These are phyloP conservation scores for Opisthograptis luteolata DNA, from an alignment of 2,888 invertebrate genomes.

Conservation along the genomic window DNA sequence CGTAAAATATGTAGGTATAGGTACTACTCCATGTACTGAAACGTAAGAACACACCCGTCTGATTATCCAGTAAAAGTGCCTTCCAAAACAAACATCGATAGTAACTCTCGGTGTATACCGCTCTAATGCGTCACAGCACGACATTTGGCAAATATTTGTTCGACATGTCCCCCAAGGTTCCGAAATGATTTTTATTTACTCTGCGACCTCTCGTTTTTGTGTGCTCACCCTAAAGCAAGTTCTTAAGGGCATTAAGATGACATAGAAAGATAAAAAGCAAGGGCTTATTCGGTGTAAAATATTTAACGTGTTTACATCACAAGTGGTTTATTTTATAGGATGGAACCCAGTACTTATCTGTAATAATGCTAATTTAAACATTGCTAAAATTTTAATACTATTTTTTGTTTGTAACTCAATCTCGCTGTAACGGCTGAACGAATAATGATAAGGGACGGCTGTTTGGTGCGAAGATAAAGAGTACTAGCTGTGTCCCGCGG, in stretches of 20 bases:
- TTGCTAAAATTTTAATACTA: no score
- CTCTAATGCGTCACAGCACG: conserved; percentile 50
- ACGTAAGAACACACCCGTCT: conserved; percentile 23
- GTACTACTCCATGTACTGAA: background rate
- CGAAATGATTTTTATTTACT: conserved; percentile 57
- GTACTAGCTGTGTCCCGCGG: no score
- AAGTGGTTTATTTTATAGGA: conserved; percentile 28
- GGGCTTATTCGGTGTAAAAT: conserved; percentile 34
- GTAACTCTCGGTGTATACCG: conserved; percentile 41
- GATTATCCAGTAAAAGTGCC: conserved; percentile 41
- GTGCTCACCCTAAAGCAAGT: conserved; percentile 28
- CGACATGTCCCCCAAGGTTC: conserved; percentile 42
- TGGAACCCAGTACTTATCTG: conserved; percentile 11
- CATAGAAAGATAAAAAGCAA: conserved; percentile 39
- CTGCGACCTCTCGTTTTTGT: conserved; percentile 44
- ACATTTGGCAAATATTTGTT: conserved; percentile 58
- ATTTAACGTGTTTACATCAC: conserved; percentile 34
- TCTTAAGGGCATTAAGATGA: conserved; percentile 32
- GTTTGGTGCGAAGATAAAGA: no score
- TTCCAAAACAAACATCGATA: conserved; percentile 35
- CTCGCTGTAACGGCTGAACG: no score
- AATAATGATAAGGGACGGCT: no score
- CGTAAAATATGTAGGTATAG: no score
- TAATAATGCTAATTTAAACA: conserved; percentile 5
- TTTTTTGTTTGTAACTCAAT: no score